Percentiles rank a stretch among this genome's conserved stretches.
These are phyloP conservation scores for Neodiprion virginianus DNA, from an alignment of 1,140 invertebrate species.

Conservation along the genomic window DNA sequence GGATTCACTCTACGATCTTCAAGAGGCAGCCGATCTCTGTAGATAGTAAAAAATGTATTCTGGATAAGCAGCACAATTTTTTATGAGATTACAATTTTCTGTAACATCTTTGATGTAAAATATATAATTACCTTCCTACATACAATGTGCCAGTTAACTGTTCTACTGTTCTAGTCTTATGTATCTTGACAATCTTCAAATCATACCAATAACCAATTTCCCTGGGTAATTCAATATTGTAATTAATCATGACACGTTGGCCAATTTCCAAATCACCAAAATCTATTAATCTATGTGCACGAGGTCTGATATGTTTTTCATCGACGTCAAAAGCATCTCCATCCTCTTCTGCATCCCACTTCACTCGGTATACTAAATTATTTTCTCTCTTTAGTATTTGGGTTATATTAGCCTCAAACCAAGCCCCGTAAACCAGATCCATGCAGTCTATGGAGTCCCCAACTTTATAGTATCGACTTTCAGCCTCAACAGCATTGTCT, in stretches of 20 bases:
- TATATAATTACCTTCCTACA: constrained; percentile 38
- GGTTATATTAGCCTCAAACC: constrained; percentile 70
- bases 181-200: constrained; percentile 58
- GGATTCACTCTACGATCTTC: constrained; percentile 62
- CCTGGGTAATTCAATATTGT: constrained; percentile 75
- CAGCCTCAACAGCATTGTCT: constrained; percentile 49
- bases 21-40: constrained; percentile 40
- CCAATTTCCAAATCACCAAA: constrained; percentile 67
- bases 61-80: neutral
- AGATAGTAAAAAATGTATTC: constrained; percentile 6
- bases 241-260: constrained; percentile 76
- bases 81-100: neutral
- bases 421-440: constrained; percentile 64
- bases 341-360: constrained; percentile 54
- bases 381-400: constrained; percentile 49
- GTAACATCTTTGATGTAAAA: constrained; percentile 14
- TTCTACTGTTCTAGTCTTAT: constrained; percentile 34
- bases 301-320: constrained; percentile 71
- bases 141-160: constrained; percentile 50
- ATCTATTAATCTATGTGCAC: constrained; percentile 65
- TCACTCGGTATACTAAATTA: constrained; percentile 59
- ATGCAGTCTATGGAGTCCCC: constrained; percentile 78
- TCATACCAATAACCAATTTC: constrained; percentile 81
- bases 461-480: constrained; percentile 67
- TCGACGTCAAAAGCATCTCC: constrained; percentile 62